These are phyloP conservation scores for Unio delphinus DNA, from an alignment of 2,888 invertebrate species.

Conservation along the genomic window DNA sequence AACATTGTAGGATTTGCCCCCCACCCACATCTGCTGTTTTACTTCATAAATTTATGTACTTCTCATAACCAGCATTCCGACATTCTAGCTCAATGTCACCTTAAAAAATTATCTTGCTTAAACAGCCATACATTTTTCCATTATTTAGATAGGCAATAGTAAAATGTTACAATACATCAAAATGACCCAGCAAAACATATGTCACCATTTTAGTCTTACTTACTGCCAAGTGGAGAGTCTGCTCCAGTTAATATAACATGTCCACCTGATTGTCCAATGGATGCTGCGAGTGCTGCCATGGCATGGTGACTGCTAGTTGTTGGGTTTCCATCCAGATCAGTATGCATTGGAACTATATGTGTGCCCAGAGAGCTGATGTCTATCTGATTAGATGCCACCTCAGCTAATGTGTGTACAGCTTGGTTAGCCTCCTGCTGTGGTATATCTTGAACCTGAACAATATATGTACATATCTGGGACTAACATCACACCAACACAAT, in stretches of 20 bases:
- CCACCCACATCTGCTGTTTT: too few relatives aligned
- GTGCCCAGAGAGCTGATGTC: slow-evolving; percentile 42
- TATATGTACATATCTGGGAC: too few relatives aligned
- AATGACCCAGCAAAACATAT: too few relatives aligned
- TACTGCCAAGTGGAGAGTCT: slow-evolving; percentile 74
- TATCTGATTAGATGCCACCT: slow-evolving; percentile 74
- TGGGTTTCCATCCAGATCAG: slow-evolving; percentile 80
- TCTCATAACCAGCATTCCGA: too few relatives aligned
- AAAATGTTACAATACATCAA: too few relatives aligned
- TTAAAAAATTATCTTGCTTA: too few relatives aligned
- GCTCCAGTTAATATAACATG: slow-evolving; percentile 91
- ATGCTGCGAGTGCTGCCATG: slow-evolving; percentile 78
- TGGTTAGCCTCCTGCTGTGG: slow-evolving; percentile 62
- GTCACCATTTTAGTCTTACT: not conserved
- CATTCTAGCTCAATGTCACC: too few relatives aligned
- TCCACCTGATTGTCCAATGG: slow-evolving; percentile 75
- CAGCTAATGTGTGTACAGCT: slow-evolving; percentile 74
- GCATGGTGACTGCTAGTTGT: slow-evolving; percentile 72
- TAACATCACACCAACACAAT: too few relatives aligned
- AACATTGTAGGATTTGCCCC: too few relatives aligned
- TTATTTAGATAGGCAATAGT: too few relatives aligned
- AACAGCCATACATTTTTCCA: too few relatives aligned
- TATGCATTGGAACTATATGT: slow-evolving; percentile 77
- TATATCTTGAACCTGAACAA: slow-evolving; percentile 13
- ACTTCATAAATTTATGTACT: too few relatives aligned